These are phyloP conservation scores for Catharus minimus DNA, from an alignment of 2,113 vertebrate genomes.

Conservation along the genomic window DNA sequence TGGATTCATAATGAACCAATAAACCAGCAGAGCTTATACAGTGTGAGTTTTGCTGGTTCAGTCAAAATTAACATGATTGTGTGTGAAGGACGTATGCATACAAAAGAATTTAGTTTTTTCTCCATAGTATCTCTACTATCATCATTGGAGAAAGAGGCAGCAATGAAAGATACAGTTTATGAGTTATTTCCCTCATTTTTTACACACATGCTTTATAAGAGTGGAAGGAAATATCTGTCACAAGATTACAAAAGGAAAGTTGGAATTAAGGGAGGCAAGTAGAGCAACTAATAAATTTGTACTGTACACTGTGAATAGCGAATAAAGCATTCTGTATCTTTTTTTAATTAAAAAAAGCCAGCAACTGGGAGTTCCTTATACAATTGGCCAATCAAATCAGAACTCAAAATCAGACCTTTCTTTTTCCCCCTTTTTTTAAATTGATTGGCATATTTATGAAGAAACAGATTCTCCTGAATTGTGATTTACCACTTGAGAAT, in stretches of 20 bases:
- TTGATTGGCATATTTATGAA: background rate
- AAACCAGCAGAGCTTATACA: background rate
- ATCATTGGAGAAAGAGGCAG: background rate
- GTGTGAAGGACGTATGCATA: background rate
- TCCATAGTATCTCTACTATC: background rate
- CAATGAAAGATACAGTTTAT: background rate
- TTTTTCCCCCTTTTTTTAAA: background rate
- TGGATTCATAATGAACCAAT: background rate
- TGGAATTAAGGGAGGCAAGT: background rate
- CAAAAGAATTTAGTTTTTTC: background rate
- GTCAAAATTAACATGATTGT: background rate
- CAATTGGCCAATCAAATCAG: background rate
- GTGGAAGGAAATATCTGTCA: background rate
- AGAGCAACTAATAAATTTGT: conserved; percentile 7
- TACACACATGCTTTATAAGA: background rate
- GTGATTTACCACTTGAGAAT: conserved; percentile 20
- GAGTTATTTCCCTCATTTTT: background rate
- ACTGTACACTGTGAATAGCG: background rate
- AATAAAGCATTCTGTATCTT: background rate
- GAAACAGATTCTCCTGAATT: conserved; percentile 33
- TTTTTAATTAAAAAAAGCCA: conserved; percentile 34
- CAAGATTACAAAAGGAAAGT: background rate
- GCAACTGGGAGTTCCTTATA: conserved; percentile 31
- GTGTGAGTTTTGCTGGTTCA: background rate
- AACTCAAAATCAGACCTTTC: background rate